Evolutionary conservation across 2,113 vertebrate species (phyloP).

Genomic region (Daboia siamensis): DNA sequence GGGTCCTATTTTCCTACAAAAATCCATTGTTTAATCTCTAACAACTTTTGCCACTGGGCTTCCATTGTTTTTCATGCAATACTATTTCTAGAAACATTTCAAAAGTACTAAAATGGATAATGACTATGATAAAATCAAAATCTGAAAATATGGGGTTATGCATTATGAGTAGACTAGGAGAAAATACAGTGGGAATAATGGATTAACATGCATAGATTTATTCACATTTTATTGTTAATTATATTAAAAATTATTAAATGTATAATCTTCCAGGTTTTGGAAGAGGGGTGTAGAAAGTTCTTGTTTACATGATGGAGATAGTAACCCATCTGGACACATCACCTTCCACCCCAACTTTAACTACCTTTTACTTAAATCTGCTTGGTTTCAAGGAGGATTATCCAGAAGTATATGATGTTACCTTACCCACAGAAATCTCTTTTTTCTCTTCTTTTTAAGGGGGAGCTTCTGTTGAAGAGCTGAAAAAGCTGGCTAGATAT

Average conservation of each 20-base stretch:
- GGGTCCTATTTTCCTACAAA: neutral
- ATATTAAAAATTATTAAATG: neutral
- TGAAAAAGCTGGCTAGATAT: conserved; percentile 49
- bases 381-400: neutral
- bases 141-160: neutral
- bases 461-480: conserved; percentile 62
- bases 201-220: neutral
- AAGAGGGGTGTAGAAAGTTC: neutral
- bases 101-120: neutral
- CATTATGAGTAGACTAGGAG: neutral
- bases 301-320: neutral
- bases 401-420: neutral
- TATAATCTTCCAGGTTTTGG: neutral
- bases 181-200: neutral
- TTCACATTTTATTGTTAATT: neutral
- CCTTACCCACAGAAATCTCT: neutral
- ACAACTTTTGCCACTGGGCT: neutral
- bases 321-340: neutral
- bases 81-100: neutral
- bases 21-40: neutral
- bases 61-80: neutral
- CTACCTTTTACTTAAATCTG: neutral
- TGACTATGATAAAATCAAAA: neutral
- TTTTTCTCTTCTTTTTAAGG: conserved; percentile 32
- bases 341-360: neutral